phyloP scores from a whole-genome alignment of 2,888 invertebrate genomes.

The Aleiodes testaceus region DNA sequence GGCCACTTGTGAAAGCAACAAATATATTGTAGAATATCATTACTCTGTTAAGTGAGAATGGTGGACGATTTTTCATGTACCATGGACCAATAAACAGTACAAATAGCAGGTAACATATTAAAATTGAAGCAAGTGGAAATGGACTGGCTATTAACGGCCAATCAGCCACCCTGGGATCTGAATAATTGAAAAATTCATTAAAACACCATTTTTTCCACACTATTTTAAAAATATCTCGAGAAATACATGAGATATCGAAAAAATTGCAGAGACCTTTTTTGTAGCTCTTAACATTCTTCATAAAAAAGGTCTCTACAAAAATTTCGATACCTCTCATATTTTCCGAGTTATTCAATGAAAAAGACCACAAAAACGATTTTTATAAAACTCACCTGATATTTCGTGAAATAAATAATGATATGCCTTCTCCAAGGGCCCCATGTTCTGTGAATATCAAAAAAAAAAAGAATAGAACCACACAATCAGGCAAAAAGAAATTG shows the following conservation, averaged over 20 bases:
- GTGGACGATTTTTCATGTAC: conserved; percentile 64
- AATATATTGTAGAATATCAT: conserved; percentile 66
- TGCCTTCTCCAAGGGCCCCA: conserved; percentile 60
- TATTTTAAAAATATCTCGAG: too few species aligned
- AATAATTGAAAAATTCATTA: conserved; percentile 36
- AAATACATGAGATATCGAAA: neutral
- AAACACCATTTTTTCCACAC: too few species aligned
- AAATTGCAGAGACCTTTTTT: too few species aligned
- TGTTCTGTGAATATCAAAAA: conserved; percentile 52
- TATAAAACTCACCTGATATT: conserved; percentile 62
- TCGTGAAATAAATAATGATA: conserved; percentile 66
- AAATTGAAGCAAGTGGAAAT: conserved; percentile 59
- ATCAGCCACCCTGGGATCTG: conserved; percentile 68
- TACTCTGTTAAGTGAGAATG: conserved; percentile 61
- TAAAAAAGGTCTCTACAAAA: too few species aligned
- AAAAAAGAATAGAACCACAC: conserved; percentile 49
- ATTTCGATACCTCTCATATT: too few species aligned
- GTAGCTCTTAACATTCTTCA: too few species aligned
- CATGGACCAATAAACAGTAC: conserved; percentile 64
- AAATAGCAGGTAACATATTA: conserved; percentile 61
- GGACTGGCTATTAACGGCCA: conserved; percentile 67
- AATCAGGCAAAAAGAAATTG: neutral
- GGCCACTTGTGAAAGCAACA: conserved; percentile 78
- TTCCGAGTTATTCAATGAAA: too few species aligned
- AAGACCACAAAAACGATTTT: too few species aligned